A percentile compares a stretch with the other conserved stretches of the same genome.
phyloP scores from a whole-genome alignment of 1,140 invertebrate species.

The Macrobrachium rosenbergii region DNA sequence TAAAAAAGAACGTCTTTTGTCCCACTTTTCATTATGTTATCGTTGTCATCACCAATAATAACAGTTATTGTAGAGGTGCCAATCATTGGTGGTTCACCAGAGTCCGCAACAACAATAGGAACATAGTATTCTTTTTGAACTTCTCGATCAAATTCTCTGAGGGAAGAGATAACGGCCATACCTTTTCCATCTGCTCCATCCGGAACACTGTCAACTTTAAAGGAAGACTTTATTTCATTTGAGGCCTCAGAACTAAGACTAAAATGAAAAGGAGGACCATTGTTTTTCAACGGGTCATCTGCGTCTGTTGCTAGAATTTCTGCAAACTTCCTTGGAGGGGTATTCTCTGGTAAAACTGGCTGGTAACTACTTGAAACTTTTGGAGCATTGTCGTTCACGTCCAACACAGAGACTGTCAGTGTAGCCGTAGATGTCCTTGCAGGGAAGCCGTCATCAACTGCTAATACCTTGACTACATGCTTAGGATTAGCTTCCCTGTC shows the following conservation, averaged over 20 bases:
- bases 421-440: slow-evolving; percentile 96
- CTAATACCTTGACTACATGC: slow-evolving; percentile 95
- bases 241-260: slow-evolving; percentile 93
- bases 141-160: slow-evolving; percentile 93
- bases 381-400: slow-evolving; percentile 91
- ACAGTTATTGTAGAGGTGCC: slow-evolving; percentile 89
- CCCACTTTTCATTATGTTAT: slow-evolving; percentile 97
- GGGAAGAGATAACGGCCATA: slow-evolving; percentile 92
- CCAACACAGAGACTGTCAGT: slow-evolving; percentile 92
- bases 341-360: slow-evolving; percentile 91
- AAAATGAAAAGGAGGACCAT: slow-evolving; percentile 95
- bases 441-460: slow-evolving; percentile 94
- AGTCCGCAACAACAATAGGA: slow-evolving; percentile 93
- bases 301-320: slow-evolving; percentile 96
- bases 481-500: slow-evolving; percentile 91
- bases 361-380: slow-evolving; percentile 83
- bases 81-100: slow-evolving; percentile 92
- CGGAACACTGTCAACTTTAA: slow-evolving; percentile 94
- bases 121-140: slow-evolving; percentile 95
- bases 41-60: slow-evolving; percentile 94
- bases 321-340: slow-evolving; percentile 88
- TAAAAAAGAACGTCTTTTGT: slow-evolving; percentile 97
- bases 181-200: slow-evolving; percentile 95
- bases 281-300: slow-evolving; percentile 92
- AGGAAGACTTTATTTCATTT: slow-evolving; percentile 91